These are phyloP conservation scores for Hiodon alosoides DNA, from an alignment of 2,113 vertebrate genomes.

Conservation along the genomic window DNA sequence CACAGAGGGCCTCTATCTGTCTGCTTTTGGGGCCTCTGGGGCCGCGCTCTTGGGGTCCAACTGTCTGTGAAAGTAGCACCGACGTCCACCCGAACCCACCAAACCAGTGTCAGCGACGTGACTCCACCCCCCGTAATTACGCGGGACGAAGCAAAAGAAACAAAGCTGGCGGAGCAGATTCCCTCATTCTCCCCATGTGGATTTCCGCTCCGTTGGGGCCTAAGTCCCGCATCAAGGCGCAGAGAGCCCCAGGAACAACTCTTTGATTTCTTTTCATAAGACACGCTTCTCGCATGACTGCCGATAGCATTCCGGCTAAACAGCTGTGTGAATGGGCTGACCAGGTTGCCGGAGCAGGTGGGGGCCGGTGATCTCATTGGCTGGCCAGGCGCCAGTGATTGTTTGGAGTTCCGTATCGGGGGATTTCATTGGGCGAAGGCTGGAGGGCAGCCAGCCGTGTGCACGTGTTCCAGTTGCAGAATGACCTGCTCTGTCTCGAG, in stretches of 20 bases:
- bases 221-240: slow-evolving; percentile 40
- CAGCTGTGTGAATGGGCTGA: slow-evolving; percentile 33
- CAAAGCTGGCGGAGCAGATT: slow-evolving; percentile 35
- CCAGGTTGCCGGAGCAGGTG: slow-evolving; percentile 55
- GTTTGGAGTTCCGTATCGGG: slow-evolving; percentile 19
- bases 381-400: slow-evolving; percentile 21
- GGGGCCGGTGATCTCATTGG: slow-evolving; percentile 34
- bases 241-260: neutral
- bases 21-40: neutral
- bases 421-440: slow-evolving; percentile 17
- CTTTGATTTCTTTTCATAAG: slow-evolving; percentile 51
- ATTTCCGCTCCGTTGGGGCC: slow-evolving; percentile 48
- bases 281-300: slow-evolving; percentile 65
- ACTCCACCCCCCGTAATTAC: slow-evolving; percentile 38
- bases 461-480: slow-evolving; percentile 29
- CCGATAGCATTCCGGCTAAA: slow-evolving; percentile 41
- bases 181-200: slow-evolving; percentile 32
- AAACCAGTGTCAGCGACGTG: slow-evolving; percentile 31
- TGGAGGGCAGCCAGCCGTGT: slow-evolving; percentile 10
- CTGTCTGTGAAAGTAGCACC: slow-evolving; percentile 20
- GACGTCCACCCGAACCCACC: slow-evolving; percentile 32
- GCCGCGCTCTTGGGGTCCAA: slow-evolving; percentile 32
- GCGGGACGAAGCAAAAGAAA: slow-evolving; percentile 56
- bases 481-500: slow-evolving; percentile 28
- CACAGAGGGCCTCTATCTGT: neutral